Base-by-base conservation (phyloP, 2,888 invertebrate genomes). In the Shargacucullia verbasci region DNA sequence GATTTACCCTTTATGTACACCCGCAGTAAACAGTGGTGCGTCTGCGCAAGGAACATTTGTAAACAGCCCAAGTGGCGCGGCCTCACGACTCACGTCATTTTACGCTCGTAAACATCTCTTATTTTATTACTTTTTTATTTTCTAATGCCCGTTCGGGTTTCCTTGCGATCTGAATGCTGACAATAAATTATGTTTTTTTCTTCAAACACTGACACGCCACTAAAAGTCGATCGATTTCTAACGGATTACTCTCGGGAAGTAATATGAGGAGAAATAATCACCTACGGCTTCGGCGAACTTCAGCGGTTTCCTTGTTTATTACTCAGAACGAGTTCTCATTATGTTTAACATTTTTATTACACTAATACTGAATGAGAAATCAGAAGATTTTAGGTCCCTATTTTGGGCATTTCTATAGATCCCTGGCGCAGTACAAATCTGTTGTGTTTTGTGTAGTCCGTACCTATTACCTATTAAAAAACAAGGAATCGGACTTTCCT, bases 161-260 rank as follows among this genome's bases (percentile, higher is more conserved):
- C 88, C 91, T 90, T 84, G 91, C 91, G 91, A 92, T 92, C 88
- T 88, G 87, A 89, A 88, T 83, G 89, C 91, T 88, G 91, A 88
- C 92, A 89, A 93, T 94, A 93, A 94, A 94, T 94, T 94, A 92
- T 91, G 82, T 83, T 89, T 91, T 91, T 93, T 84, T 84, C 81
- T 92, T 91, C 86, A 90, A 93, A 91, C 88, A 87, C 92, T 93
- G 93, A 94, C 93, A 93, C 91, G 93, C 85, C 89, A 92, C 90
- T 93, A 93, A 93, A 93, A 90, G 83, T 85, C 89, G 91, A 93
- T 93, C 91, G 93, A 93, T 94, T 93, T 92, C 93, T 91, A 93
- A 94, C 93, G 93, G 92, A 94, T 93, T 91, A 89, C 90, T 86
- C 85, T 84, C 86, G 84, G 85, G 88, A 90, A 90, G 89, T 90